Percentiles rank a stretch among this genome's conserved stretches.
These are phyloP conservation scores for Anoplius nigerrimus DNA, from an alignment of 2,888 invertebrate species.

Conservation along the genomic window DNA sequence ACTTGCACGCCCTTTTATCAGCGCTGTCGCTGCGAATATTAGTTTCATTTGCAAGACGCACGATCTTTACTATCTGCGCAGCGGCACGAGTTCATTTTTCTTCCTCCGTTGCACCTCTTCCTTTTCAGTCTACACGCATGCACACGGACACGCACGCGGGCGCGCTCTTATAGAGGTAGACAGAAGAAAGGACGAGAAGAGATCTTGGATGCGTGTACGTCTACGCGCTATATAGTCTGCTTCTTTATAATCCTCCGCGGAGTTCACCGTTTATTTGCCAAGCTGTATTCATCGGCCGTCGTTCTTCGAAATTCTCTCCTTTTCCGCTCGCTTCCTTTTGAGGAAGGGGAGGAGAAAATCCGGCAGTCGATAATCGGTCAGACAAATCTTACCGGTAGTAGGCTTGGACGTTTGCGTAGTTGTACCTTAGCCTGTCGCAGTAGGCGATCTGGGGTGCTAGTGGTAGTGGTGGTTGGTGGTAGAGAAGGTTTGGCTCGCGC, in stretches of 20 bases:
- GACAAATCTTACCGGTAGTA: background rate
- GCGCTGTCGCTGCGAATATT: slow-evolving; percentile 50
- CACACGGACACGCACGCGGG: too few species aligned
- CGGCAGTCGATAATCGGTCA: too few species aligned
- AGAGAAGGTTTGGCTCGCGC: slow-evolving; percentile 15
- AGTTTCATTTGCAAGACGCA: slow-evolving; percentile 60
- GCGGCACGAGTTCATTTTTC: slow-evolving; percentile 26
- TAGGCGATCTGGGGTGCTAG: background rate
- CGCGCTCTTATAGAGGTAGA: too few species aligned
- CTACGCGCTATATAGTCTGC: background rate
- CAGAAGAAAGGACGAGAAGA: slow-evolving; percentile 29
- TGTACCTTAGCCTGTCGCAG: background rate
- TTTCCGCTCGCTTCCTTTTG: too few species aligned
- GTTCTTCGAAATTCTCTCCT: background rate
- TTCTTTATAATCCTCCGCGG: background rate
- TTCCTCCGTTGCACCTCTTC: slow-evolving; percentile 16
- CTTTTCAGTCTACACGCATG: slow-evolving; percentile 24
- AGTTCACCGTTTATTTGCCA: too few species aligned
- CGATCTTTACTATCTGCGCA: slow-evolving; percentile 41
- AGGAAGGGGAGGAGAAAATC: too few species aligned
- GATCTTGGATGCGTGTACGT: slow-evolving; percentile 2
- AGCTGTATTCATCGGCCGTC: background rate
- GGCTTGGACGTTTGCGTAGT: background rate
- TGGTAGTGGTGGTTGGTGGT: too few species aligned
- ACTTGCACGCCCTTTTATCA: slow-evolving; percentile 23